These are phyloP conservation scores for Ctenicera cuprea DNA, from an alignment of 2,888 invertebrate genomes.

Conservation along the genomic window DNA sequence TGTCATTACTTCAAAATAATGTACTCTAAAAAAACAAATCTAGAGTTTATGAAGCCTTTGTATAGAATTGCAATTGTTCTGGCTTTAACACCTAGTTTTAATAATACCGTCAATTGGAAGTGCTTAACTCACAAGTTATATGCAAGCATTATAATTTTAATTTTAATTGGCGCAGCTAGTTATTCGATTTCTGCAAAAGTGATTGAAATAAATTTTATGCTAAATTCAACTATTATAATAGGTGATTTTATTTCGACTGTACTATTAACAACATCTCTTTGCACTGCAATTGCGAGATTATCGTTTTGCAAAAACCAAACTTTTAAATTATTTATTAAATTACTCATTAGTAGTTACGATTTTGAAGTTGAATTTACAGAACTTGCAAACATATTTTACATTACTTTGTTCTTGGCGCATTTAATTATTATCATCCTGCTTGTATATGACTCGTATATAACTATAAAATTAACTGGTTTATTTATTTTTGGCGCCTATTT, in stretches of 20 bases:
- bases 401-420: neutral
- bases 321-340: neutral
- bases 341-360: neutral
- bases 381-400: neutral
- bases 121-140: neutral
- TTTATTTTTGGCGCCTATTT: neutral
- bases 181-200: constrained; percentile 2
- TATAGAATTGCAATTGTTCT: constrained; percentile 9
- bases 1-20: no score
- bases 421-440: neutral
- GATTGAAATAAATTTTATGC: neutral
- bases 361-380: neutral
- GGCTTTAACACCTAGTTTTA: neutral
- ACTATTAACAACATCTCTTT: neutral
- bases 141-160: neutral
- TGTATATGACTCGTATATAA: neutral
- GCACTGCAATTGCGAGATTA: neutral
- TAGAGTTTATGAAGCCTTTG: constrained; percentile 8
- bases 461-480: neutral
- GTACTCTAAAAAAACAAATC: neutral
- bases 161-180: neutral
- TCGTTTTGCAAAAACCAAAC: neutral
- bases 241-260: neutral
- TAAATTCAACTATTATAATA: neutral
- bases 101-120: neutral